These are phyloP conservation scores for Drosophila parvula DNA, from an alignment of 1,140 invertebrate species.

Conservation along the genomic window DNA sequence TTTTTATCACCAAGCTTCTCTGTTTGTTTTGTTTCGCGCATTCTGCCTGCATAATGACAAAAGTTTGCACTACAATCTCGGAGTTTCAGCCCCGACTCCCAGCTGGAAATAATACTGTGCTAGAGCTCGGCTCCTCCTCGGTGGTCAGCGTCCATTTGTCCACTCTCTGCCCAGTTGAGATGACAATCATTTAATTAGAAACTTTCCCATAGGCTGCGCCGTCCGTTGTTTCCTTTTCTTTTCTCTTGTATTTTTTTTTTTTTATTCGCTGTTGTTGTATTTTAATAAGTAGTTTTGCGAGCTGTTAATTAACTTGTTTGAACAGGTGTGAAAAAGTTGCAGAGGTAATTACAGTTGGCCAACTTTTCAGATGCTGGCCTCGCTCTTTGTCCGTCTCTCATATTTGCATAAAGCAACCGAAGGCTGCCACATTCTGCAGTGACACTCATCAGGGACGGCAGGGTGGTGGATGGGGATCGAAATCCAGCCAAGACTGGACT, in stretches of 20 bases:
- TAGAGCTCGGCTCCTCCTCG: constrained; percentile 25
- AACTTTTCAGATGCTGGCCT: constrained; percentile 70
- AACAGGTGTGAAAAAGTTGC: constrained; percentile 83
- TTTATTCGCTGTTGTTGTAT: constrained; percentile 38
- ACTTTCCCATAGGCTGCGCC: constrained; percentile 82
- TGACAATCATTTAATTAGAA: constrained; percentile 84
- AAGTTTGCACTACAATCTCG: constrained; percentile 66
- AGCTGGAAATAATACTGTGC: constrained; percentile 29
- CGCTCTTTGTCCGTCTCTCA: constrained; percentile 56
- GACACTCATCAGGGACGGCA: constrained; percentile 70
- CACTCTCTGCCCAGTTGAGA: constrained; percentile 65
- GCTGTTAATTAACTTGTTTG: constrained; percentile 83
- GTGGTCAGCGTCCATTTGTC: constrained; percentile 64
- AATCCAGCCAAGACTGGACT: constrained; percentile 4
- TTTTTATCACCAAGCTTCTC: constrained; percentile 31
- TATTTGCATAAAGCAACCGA: constrained; percentile 69
- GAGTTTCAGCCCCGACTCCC: constrained; percentile 39
- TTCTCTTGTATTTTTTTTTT: constrained; percentile 38
- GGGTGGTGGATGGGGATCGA: constrained; percentile 25
- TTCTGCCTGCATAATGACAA: constrained; percentile 76
- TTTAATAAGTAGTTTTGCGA: constrained; percentile 77
- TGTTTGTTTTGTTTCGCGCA: constrained; percentile 42
- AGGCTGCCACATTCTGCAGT: constrained; percentile 53
- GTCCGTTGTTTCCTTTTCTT: constrained; percentile 49
- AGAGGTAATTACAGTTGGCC: constrained; percentile 81